Percentiles rank a stretch among this genome's conserved stretches.
Evolutionary conservation across 1,140 invertebrate species (phyloP).

Genomic region (Dryas iulia): DNA sequence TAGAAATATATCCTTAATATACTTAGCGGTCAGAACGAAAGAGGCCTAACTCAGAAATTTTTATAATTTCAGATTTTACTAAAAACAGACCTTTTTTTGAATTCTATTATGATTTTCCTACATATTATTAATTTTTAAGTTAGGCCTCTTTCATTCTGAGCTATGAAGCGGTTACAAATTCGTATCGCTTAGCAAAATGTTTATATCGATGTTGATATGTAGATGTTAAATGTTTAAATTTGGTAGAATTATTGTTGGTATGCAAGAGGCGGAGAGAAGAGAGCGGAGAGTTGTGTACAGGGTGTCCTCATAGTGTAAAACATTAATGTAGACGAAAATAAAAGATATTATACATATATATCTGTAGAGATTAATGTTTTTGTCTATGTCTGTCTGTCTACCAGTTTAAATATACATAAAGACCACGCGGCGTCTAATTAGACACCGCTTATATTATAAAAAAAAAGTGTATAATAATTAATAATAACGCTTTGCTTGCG

Average conservation of each 20-base stretch:
- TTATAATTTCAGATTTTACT: not conserved
- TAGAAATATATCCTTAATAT: not conserved
- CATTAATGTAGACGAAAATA: not conserved
- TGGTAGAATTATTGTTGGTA: not conserved
- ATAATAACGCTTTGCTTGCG: not conserved
- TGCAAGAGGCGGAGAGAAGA: not conserved
- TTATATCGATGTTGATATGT: constrained; percentile 14
- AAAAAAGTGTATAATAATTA: not conserved
- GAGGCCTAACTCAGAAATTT: not conserved
- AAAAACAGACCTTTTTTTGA: too few species aligned
- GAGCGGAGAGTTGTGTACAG: not conserved
- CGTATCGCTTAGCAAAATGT: not conserved
- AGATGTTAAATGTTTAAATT: constrained; percentile 10
- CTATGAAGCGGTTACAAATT: not conserved
- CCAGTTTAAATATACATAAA: not conserved
- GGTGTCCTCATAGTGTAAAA: constrained; percentile 3
- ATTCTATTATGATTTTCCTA: too few species aligned
- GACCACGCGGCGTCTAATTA: not conserved
- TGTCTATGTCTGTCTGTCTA: not conserved
- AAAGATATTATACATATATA: not conserved
- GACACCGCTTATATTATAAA: not conserved
- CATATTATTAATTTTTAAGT: not conserved
- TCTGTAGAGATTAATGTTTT: not conserved
- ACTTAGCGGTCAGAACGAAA: not conserved
- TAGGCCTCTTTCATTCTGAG: not conserved